phyloP scores from a whole-genome alignment of 2,113 vertebrate genomes.

The Gallinago jamesoni region DNA sequence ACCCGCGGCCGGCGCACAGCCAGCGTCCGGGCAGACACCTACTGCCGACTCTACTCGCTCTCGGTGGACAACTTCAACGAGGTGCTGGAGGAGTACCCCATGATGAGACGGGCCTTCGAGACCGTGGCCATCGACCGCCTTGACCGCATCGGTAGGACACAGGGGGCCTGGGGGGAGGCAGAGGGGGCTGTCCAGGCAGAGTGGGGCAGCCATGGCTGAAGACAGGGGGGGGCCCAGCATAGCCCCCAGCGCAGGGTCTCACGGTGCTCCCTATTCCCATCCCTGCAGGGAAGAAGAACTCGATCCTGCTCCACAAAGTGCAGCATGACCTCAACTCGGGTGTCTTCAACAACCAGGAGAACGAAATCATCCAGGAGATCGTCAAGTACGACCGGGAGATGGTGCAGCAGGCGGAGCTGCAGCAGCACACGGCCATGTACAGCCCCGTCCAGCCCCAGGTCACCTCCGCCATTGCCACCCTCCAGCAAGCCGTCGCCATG shows the following conservation, averaged over 20 bases:
- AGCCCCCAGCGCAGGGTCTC: not conserved
- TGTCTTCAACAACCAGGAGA: conserved; percentile 98
- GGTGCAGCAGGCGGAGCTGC: conserved; percentile 90
- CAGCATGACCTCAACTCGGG: conserved; percentile 96
- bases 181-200: not conserved
- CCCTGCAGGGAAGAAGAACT: conserved; percentile 94
- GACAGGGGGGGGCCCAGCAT: rapidly evolving
- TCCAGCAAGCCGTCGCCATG: conserved; percentile 97
- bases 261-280: rapidly evolving
- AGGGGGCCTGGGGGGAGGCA: rapidly evolving
- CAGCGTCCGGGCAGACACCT: conserved; percentile 92
- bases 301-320: conserved; percentile 95
- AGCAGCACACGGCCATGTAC: conserved; percentile 83
- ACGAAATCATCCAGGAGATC: conserved; percentile 98
- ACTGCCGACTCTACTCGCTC: conserved; percentile 94
- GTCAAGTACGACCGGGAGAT: conserved; percentile 98
- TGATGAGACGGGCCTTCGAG: conserved; percentile 98
- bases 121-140: conserved; percentile 96
- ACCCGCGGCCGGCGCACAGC: conserved; percentile 93
- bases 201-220: rapidly evolving
- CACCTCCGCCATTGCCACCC: conserved; percentile 89
- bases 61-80: conserved; percentile 98
- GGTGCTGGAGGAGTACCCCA: conserved; percentile 97
- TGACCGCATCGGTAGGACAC: conserved; percentile 88
- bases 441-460: conserved; percentile 72